Evolutionary conservation across 2,888 invertebrate species (phyloP).

Genomic region (Mycalesis mineus): DNA sequence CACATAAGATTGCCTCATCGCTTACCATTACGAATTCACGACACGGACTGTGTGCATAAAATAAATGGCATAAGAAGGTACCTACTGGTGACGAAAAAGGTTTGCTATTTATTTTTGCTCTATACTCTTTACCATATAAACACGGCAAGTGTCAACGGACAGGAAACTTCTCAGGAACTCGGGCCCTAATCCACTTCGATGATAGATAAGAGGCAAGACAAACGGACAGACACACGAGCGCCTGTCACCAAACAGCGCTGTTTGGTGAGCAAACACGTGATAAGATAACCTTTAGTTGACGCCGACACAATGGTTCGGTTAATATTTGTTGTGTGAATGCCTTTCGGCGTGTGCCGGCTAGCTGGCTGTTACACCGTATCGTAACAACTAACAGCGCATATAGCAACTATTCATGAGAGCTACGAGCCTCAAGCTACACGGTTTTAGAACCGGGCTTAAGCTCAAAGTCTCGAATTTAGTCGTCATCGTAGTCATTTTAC

Average conservation of each 20-base stretch:
- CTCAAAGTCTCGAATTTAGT: no score
- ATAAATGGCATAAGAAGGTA: no score
- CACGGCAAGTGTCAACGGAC: slow-evolving; percentile 21
- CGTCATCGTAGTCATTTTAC: no score
- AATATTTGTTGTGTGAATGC: slow-evolving; percentile 72
- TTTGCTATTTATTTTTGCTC: background rate
- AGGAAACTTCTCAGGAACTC: slow-evolving; percentile 48
- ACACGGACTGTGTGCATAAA: no score
- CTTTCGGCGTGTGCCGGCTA: slow-evolving; percentile 68
- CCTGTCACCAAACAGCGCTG: slow-evolving; percentile 63
- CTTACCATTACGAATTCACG: no score
- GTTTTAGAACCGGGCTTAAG: no score
- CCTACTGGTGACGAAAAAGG: no score
- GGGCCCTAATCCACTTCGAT: slow-evolving; percentile 54
- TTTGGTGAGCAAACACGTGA: slow-evolving; percentile 70
- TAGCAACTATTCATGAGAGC: no score
- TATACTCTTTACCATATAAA: background rate
- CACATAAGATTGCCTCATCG: no score
- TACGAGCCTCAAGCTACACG: no score
- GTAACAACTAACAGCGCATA: no score
- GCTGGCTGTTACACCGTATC: slow-evolving; percentile 44
- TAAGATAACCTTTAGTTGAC: slow-evolving; percentile 72
- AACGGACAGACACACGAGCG: slow-evolving; percentile 70
- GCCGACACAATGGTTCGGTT: slow-evolving; percentile 72
- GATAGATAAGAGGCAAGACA: slow-evolving; percentile 61